phyloP scores from a whole-genome alignment of 2,113 vertebrate genomes.

The Prochilodus magdalenae region DNA sequence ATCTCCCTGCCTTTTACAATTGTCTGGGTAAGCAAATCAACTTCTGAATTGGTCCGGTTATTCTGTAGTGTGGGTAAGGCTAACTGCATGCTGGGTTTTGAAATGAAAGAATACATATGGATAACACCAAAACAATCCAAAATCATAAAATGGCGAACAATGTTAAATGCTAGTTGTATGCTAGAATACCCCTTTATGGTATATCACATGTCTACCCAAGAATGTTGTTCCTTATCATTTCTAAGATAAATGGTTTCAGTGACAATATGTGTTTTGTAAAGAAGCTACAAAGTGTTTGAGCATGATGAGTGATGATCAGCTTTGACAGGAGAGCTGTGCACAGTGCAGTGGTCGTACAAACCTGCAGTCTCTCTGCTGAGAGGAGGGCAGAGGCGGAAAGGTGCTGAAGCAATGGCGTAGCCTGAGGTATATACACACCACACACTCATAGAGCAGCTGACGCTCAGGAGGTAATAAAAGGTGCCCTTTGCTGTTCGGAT shows the following conservation, averaged over 20 bases:
- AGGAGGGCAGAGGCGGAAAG: not conserved
- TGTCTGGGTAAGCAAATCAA: no score
- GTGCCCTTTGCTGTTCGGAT: not conserved
- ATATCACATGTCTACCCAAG: not conserved
- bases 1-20: no score
- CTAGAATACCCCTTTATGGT: not conserved
- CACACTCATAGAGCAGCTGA: constrained; percentile 20
- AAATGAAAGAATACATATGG: no score
- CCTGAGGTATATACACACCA: not conserved
- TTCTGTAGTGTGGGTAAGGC: no score
- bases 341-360: not conserved
- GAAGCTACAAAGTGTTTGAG: not conserved
- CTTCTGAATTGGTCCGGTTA: no score
- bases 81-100: no score
- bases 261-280: not conserved
- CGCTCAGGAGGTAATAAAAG: constrained; percentile 18
- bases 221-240: no score
- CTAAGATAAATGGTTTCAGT: no score
- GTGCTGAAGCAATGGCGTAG: not conserved
- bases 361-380: not conserved
- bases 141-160: no score
- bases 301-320: not conserved
- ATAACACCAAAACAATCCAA: no score
- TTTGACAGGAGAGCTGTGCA: not conserved
- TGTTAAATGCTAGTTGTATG: no score